These are phyloP conservation scores for Parnassius apollo DNA, from an alignment of 2,888 invertebrate species.

Conservation along the genomic window DNA sequence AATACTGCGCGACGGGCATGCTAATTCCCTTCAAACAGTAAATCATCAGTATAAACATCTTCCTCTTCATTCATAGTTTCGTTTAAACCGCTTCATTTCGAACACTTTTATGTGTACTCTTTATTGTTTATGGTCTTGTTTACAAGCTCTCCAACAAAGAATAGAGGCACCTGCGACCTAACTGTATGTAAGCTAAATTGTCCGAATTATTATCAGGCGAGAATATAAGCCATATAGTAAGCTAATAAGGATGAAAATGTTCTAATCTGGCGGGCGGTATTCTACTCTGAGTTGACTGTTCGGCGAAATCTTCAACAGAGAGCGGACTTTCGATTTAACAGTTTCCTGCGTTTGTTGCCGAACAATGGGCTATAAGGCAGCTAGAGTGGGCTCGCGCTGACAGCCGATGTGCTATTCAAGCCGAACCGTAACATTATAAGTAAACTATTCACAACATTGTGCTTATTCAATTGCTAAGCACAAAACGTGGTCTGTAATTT, in stretches of 20 bases:
- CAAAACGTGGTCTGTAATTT: constrained; percentile 32
- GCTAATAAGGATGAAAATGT: constrained; percentile 6
- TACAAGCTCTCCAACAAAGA: constrained; percentile 44
- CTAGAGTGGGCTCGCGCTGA: constrained; percentile 53
- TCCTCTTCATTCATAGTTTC: constrained; percentile 66
- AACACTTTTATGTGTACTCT: constrained; percentile 44
- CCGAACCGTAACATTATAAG: constrained; percentile 46
- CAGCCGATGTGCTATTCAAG: constrained; percentile 66
- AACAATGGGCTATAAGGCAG: constrained; percentile 74
- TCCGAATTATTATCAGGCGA: constrained; percentile 1
- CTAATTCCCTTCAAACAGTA: constrained; percentile 64
- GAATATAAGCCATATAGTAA: constrained; percentile 5
- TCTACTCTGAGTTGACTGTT: constrained; percentile 32
- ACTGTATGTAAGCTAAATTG: constrained; percentile 49
- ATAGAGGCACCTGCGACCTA: constrained; percentile 74
- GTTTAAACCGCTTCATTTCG: constrained; percentile 51
- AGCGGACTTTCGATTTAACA: constrained; percentile 73
- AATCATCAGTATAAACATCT: constrained; percentile 54
- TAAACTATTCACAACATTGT: constrained; percentile 53
- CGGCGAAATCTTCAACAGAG: constrained; percentile 63
- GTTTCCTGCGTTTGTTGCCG: constrained; percentile 77
- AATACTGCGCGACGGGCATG: constrained; percentile 36
- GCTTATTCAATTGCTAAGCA: constrained; percentile 47
- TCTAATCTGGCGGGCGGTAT: neutral
- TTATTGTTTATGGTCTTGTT: constrained; percentile 63